Base-by-base conservation (phyloP, 2,797 vertebrate species). In the Smutsia gigantea region DNA sequence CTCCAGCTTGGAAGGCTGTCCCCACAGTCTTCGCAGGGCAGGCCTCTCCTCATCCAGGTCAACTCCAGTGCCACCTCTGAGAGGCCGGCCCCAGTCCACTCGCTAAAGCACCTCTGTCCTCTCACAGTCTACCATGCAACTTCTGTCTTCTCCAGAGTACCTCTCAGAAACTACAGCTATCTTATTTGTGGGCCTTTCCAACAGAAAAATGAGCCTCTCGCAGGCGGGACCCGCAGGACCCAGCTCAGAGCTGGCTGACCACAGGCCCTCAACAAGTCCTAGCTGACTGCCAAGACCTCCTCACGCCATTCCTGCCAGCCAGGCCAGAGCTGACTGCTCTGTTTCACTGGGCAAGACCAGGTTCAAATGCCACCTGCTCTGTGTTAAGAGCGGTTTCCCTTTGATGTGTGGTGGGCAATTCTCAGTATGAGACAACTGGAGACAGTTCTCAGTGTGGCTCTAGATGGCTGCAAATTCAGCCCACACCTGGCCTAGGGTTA, bases 251-350 rank as follows among this genome's bases (percentile, higher is more conserved):
- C 51, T 0, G n/a, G 92, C 53, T 11, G 83, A 68, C 17, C 27
- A 31, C 1, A 0, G 82, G 83, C 51, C 42, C 69, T 19, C 31
- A 2, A 1, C 8, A 13, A 2, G 4, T 2, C 64, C 42, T 8
- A 55, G 75, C 77, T 12, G 71, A 8, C 77, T 3, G 14, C 39
- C 0, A 5, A 5, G 42, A 19, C 0, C 0, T 4, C 31, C 2
- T 2, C 0, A 7, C 9, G 46, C 31, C 3, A 0, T 1, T n/a
- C 25, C 59, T 0, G 39, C 34, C 4, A 6, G 69, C n/a, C 34
- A 0, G 63, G 87, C 90, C 21, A 0, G 29, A 15, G 53, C 5
- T 10, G 51, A 0, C 3, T 18, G 18, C 68, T n/a, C 2, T 0
- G 21, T 14, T 17, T 42, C 11, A 12, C 18, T 63, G 21, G 7